Percentiles rank a stretch among this genome's conserved stretches.
These are phyloP conservation scores for Serrognathus titanus DNA, from an alignment of 2,888 invertebrate genomes.

Conservation along the genomic window DNA sequence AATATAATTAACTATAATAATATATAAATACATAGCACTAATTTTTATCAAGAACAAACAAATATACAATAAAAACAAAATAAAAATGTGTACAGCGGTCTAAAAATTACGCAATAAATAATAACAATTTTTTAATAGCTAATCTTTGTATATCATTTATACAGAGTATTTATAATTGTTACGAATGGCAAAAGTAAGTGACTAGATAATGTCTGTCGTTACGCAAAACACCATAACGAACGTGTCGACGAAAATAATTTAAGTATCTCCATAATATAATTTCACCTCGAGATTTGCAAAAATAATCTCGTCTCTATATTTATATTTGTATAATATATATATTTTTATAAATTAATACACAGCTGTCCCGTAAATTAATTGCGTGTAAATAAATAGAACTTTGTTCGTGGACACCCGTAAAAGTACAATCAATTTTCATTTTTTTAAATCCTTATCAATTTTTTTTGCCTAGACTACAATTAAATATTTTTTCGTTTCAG, in stretches of 20 bases:
- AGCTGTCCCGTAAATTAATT: no score
- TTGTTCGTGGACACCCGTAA: no score
- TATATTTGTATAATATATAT: no score
- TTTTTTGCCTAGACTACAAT: not conserved
- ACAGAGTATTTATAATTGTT: slow-evolving; percentile 7
- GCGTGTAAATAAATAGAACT: no score
- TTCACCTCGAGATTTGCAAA: no score
- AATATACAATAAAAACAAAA: slow-evolving; percentile 35
- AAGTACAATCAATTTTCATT: no score
- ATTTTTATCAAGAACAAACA: slow-evolving; percentile 36
- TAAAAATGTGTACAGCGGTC: slow-evolving; percentile 39
- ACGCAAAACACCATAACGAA: not conserved
- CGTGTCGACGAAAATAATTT: not conserved
- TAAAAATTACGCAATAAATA: slow-evolving; percentile 34
- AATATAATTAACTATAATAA: slow-evolving; percentile 37
- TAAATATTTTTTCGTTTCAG: slow-evolving; percentile 1
- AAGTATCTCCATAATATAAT: not conserved
- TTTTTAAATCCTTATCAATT: no score
- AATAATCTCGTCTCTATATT: no score
- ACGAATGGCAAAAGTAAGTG: slow-evolving; percentile 1
- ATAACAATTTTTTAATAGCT: slow-evolving; percentile 8
- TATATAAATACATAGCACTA: slow-evolving; percentile 43
- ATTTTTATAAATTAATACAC: no score
- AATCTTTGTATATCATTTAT: slow-evolving; percentile 4
- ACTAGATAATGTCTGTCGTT: not conserved